Evolutionary conservation across 2,113 vertebrate genomes (phyloP), one percentile per base, ranked within the genome.

Genomic region (Dromiciops gliroides): DNA sequence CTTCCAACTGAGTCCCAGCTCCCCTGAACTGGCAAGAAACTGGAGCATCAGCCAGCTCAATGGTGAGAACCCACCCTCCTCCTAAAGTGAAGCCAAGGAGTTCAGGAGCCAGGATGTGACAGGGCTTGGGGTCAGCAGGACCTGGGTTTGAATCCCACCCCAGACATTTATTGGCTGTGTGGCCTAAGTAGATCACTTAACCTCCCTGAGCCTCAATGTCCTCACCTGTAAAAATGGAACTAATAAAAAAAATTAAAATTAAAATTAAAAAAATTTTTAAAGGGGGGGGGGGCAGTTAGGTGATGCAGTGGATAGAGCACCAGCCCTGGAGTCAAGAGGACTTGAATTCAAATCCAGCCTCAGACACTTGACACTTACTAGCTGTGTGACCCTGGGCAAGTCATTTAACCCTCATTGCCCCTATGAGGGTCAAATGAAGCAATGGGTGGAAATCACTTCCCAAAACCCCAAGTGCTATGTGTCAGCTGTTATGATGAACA

Each of bases 31-130:
- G 1, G 5, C 98, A 52, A 97, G 60, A 60, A 99, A 99, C 98
- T 99, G 99, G 99, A 99, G 99, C 94, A 95, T 99, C 56, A 97
- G 97, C 92, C 98, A 96, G 60, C 91, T 99, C 75, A 99, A 99
- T 0, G 98, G 99, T 99, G 97, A 94, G 97, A 10, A 9, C 3
- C 3, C 25, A 67, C 31, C 60, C 12, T 37, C 31, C 16, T 67
- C 7, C 56, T 60, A 31, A 60, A 60, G 56, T 60, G 10, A 11
- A 16, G 26, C n/a, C 11, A 22, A 37, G 4, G 56, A 9, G 16
- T 3, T 3, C 31, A 16, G 47, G 44, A 47, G 14, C 48, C 48
- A n/a, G 31, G 31, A 19, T 75, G 26, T 10, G 4, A 11, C 23
- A 26, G 89, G 60, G 1, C 37, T 75, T n/a, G 37, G 60, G 56